A percentile compares a stretch with the other conserved stretches of the same genome.
Conservation (phyloP, 2,113 vertebrate genomes). For the Gnathonemus longibarbis region DNA sequence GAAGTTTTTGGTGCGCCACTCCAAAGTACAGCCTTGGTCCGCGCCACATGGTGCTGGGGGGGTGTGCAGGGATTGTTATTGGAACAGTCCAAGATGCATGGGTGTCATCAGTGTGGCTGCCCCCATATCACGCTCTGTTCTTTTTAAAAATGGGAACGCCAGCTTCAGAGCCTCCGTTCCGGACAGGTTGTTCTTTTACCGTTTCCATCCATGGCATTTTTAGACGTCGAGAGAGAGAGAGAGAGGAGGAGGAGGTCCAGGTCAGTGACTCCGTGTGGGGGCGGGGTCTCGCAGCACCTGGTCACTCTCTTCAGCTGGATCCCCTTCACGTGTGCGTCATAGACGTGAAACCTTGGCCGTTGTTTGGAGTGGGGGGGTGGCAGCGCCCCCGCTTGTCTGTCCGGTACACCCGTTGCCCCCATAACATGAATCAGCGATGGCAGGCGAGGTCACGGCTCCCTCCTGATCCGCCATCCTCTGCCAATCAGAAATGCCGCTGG, state of each 20-base stretch:
- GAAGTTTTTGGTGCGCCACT: not conserved
- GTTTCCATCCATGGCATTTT: not conserved
- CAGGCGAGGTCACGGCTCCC: slow-evolving; percentile 18
- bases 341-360: not conserved
- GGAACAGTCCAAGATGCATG: not conserved
- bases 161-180: not conserved
- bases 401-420: slow-evolving; percentile 1
- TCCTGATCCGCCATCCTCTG: slow-evolving; percentile 42
- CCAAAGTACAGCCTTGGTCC: not conserved
- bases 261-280: not conserved
- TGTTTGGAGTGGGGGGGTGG: not conserved
- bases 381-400: not conserved
- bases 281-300: not conserved
- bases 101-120: not conserved
- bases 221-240: not conserved
- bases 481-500: slow-evolving; percentile 18
- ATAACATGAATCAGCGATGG: slow-evolving; percentile 36
- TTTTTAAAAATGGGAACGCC: not conserved
- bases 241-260: not conserved
- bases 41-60: not conserved
- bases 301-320: not conserved
- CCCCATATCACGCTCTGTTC: slow-evolving; percentile 1
- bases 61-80: not conserved
- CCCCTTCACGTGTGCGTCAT: not conserved
- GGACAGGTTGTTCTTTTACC: not conserved